Evolutionary conservation across 2,797 vertebrate genomes (phyloP).

Genomic region (Neosilurus hyrtlii): DNA sequence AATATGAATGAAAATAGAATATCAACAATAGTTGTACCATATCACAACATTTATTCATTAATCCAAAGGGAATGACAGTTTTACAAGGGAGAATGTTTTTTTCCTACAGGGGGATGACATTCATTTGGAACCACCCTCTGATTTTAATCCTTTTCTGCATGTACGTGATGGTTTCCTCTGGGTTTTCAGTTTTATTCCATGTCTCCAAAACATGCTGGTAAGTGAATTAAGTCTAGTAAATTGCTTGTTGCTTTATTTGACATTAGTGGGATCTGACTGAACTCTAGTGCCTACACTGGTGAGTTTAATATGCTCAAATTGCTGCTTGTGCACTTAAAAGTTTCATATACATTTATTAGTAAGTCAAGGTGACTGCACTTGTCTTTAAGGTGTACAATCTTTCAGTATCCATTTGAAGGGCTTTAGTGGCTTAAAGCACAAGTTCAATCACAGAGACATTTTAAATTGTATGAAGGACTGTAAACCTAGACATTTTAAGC

Average conservation of each 20-base stretch:
- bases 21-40: not conserved
- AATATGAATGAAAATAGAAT: not conserved
- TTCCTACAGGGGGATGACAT: not conserved
- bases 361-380: not conserved
- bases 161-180: not conserved
- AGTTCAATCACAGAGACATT: not conserved
- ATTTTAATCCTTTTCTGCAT: not conserved
- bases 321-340: not conserved
- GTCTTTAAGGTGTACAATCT: conserved; percentile 9
- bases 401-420: not conserved
- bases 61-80: not conserved
- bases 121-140: not conserved
- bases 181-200: not conserved
- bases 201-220: not conserved
- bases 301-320: not conserved
- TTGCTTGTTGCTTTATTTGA: not conserved
- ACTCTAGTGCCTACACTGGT: not conserved
- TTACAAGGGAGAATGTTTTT: not conserved
- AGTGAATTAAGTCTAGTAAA: not conserved
- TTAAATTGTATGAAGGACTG: not conserved
- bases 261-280: not conserved
- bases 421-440: not conserved
- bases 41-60: not conserved
- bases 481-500: not conserved
- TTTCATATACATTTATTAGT: not conserved